Evolutionary conservation across 1,140 invertebrate species (phyloP).

Genomic region (Drosophila lacertosa): DNA sequence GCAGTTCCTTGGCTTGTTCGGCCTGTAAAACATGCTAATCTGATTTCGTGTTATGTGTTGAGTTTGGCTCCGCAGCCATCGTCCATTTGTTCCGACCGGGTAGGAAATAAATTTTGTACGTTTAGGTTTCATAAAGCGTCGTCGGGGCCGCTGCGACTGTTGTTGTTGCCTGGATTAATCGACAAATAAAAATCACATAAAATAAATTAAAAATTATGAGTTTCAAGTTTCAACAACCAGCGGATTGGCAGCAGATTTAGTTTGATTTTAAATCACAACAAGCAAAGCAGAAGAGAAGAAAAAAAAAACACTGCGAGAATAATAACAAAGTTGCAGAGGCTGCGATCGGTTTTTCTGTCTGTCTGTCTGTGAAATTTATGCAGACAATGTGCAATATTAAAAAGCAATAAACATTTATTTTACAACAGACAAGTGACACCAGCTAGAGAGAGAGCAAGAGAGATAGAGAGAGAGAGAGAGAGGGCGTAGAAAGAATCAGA

Average conservation of each 20-base stretch:
- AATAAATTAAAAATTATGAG: conserved; percentile 83
- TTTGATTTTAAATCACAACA: conserved; percentile 74
- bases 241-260: conserved; percentile 77
- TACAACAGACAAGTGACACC: conserved; percentile 72
- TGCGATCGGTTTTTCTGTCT: conserved; percentile 1
- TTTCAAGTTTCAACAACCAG: conserved; percentile 80
- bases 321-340: conserved; percentile 60
- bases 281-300: background rate
- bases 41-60: conserved; percentile 82
- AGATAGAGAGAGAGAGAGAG: background rate
- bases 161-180: conserved; percentile 67
- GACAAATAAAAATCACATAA: conserved; percentile 83
- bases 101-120: conserved; percentile 80
- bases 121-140: conserved; percentile 82
- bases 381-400: conserved; percentile 82
- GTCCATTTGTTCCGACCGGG: conserved; percentile 24
- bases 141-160: conserved; percentile 37
- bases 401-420: conserved; percentile 82
- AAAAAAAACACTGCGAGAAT: conserved; percentile 10
- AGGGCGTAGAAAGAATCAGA: conserved; percentile 1
- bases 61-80: conserved; percentile 37
- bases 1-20: conserved; percentile 62
- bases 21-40: conserved; percentile 80
- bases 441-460: conserved; percentile 25
- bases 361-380: conserved; percentile 69